A percentile compares a stretch with the other conserved stretches of the same genome.
These are phyloP conservation scores for Periophthalmus modestus DNA, from an alignment of 2,113 vertebrate species.

Conservation along the genomic window DNA sequence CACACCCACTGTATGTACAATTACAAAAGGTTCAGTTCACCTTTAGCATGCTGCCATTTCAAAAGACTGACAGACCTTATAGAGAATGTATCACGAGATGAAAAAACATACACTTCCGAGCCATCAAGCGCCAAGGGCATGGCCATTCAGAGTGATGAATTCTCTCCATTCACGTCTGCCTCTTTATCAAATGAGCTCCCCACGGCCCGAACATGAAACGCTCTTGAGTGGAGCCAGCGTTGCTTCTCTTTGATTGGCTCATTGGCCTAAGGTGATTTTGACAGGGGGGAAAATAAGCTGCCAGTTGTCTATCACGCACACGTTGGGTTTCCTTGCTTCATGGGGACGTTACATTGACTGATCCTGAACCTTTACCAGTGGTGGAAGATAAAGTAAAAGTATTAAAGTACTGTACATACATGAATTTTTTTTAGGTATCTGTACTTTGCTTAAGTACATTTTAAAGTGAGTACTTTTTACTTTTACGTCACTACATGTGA, in stretches of 20 bases:
- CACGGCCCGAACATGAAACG: constrained; percentile 25
- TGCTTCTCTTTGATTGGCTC: constrained; percentile 31
- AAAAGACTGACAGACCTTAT: not conserved
- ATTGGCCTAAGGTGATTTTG: not conserved
- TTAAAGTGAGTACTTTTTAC: no score
- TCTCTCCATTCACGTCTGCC: constrained; percentile 7
- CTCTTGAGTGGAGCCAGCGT: constrained; percentile 8
- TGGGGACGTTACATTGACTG: no score
- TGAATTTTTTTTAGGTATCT: no score
- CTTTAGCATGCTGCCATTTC: not conserved
- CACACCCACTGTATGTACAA: not conserved
- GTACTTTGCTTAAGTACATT: no score
- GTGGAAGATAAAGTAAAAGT: no score
- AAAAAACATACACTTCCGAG: constrained; percentile 12
- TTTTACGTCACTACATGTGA: no score
- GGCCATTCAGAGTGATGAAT: constrained; percentile 37
- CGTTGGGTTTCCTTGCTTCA: no score
- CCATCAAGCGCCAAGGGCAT: constrained; percentile 23
- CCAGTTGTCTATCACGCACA: constrained; percentile 29
- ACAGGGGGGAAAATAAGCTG: constrained; percentile 13
- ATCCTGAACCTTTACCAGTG: no score
- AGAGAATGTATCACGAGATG: not conserved
- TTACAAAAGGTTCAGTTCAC: not conserved
- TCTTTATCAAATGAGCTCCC: constrained; percentile 15
- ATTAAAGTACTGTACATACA: no score